Conservation (phyloP, 2,113 vertebrate species). For the Bucco capensis region DNA sequence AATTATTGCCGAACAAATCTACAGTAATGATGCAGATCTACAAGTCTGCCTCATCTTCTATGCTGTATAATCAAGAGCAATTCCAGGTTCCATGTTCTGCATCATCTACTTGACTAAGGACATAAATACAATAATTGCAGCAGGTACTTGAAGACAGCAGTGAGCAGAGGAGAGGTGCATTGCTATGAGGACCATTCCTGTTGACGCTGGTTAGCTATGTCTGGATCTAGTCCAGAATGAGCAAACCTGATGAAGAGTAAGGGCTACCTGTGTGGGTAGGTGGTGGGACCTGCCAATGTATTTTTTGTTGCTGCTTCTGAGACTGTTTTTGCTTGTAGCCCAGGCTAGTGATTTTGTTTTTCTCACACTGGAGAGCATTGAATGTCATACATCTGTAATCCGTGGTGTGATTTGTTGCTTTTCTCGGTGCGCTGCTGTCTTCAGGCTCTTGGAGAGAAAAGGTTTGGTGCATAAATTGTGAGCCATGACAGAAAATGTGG, state of each 20-base stretch:
- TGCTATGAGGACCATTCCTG: rapidly evolving
- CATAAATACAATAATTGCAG: not conserved
- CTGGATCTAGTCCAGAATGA: not conserved
- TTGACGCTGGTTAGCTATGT: rapidly evolving
- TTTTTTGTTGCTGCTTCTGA: not conserved
- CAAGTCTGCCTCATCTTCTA: not conserved
- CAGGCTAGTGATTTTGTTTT: not conserved
- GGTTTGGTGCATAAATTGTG: conserved; percentile 18
- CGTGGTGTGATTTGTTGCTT: not conserved
- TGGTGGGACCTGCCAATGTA: rapidly evolving
- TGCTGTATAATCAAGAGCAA: not conserved
- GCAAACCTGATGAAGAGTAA: not conserved
- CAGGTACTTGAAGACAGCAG: not conserved
- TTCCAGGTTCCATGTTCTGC: not conserved
- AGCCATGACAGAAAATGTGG: not conserved
- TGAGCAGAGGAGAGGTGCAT: not conserved
- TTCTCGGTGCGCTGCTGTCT: not conserved
- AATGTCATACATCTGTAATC: not conserved
- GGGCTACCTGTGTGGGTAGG: not conserved
- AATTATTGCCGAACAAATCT: not conserved
- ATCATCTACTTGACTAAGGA: not conserved
- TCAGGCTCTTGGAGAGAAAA: not conserved
- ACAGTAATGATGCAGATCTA: too few species aligned
- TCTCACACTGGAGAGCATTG: rapidly evolving
- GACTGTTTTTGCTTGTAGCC: not conserved